Percentiles rank a stretch among this genome's conserved stretches.
Conservation (phyloP, 1,140 invertebrate genomes). For the Fopius arisanus region DNA sequence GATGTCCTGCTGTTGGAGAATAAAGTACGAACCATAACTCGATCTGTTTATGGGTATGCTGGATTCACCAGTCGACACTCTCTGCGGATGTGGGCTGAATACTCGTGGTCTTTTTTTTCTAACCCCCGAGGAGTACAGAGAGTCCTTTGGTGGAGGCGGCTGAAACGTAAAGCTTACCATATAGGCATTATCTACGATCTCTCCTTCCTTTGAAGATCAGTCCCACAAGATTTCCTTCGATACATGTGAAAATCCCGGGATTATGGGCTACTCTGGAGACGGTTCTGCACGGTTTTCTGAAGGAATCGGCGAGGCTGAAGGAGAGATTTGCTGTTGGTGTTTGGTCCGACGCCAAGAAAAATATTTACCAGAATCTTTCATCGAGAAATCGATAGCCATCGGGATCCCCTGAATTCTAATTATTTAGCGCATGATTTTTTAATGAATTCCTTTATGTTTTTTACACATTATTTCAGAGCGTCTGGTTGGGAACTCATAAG, state of each 20-base stretch:
- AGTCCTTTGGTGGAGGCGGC: conserved; percentile 32
- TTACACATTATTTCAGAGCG: too few species aligned
- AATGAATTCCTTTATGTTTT: too few species aligned
- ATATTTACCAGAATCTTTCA: conserved; percentile 39
- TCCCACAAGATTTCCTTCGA: conserved; percentile 36
- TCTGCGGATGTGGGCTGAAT: neutral
- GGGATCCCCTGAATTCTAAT: neutral
- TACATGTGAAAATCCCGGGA: conserved; percentile 43
- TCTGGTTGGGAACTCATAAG: neutral
- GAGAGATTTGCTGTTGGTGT: neutral
- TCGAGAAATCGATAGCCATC: neutral
- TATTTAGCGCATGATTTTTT: too few species aligned
- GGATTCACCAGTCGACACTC: neutral
- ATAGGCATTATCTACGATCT: conserved; percentile 44
- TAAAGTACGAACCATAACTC: neutral
- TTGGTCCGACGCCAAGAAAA: conserved; percentile 31
- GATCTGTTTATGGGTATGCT: neutral
- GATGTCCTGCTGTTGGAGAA: neutral
- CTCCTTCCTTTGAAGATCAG: conserved; percentile 38
- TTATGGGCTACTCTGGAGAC: neutral
- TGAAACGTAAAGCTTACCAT: conserved; percentile 22
- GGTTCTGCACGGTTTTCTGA: neutral
- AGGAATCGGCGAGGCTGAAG: neutral
- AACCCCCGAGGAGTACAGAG: conserved; percentile 9
- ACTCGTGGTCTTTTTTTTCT: neutral